Evolutionary conservation across 2,888 invertebrate genomes (phyloP).

Genomic region (Epinotia brunnichana): DNA sequence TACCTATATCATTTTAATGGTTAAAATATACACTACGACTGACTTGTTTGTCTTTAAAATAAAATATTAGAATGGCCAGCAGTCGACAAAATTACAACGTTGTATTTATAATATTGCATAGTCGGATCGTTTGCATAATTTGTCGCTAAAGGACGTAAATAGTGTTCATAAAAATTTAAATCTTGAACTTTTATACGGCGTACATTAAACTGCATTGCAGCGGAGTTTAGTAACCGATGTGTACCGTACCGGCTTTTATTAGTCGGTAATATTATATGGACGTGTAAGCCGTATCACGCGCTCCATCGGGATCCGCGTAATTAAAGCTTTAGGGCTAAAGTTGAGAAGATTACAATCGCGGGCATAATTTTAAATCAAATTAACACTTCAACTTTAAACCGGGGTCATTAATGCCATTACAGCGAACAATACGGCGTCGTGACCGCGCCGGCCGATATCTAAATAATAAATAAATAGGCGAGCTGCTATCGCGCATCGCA

Average conservation of each 20-base stretch:
- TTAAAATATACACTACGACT: conserved; percentile 21
- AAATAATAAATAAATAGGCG: conserved; percentile 84
- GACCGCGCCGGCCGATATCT: conserved; percentile 80
- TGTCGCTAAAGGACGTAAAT: conserved; percentile 57
- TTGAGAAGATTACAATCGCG: conserved; percentile 79
- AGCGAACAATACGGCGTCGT: conserved; percentile 82
- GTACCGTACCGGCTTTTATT: conserved; percentile 60
- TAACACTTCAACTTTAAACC: conserved; percentile 84
- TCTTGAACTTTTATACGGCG: conserved; percentile 65
- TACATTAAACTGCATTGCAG: conserved; percentile 66
- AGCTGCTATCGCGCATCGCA: conserved; percentile 74
- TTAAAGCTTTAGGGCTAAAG: conserved; percentile 80
- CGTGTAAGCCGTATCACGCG: conserved; percentile 59
- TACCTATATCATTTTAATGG: conserved; percentile 22
- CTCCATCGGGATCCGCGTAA: conserved; percentile 74
- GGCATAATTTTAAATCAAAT: conserved; percentile 83
- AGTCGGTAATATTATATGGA: conserved; percentile 57
- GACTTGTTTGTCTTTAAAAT: conserved; percentile 29
- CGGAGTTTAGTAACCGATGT: conserved; percentile 57
- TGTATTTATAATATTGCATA: conserved; percentile 33
- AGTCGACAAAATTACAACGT: conserved; percentile 37
- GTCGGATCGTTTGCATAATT: conserved; percentile 61
- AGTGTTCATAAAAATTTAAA: conserved; percentile 56
- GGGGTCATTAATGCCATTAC: conserved; percentile 82
- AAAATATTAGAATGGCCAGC: conserved; percentile 13